phyloP scores from a whole-genome alignment of 2,888 invertebrate genomes.

The Lochmaea crataegi region DNA sequence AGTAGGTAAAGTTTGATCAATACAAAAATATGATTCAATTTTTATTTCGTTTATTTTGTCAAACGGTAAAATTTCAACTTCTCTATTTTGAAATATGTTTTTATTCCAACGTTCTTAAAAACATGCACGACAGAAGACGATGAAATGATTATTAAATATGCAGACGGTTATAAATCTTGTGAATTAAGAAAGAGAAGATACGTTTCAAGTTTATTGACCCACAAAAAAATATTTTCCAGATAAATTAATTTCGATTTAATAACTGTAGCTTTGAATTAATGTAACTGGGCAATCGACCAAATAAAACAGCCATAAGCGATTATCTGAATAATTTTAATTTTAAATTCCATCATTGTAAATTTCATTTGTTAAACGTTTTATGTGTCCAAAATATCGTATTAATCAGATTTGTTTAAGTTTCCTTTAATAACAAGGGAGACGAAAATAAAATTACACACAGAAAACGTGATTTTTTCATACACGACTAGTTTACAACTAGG shows the following conservation, averaged over 20 bases:
- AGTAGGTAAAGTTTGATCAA: no score
- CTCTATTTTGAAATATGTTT: background rate
- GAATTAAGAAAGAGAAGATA: background rate
- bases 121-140: background rate
- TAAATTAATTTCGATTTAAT: conserved; percentile 22
- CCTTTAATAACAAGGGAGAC: background rate
- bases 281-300: conserved; percentile 15
- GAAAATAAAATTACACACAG: background rate
- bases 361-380: conserved; percentile 15
- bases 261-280: conserved; percentile 15
- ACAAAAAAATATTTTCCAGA: conserved; percentile 18
- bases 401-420: conserved; percentile 1
- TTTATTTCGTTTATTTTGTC: no score
- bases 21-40: background rate
- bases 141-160: conserved; percentile 2
- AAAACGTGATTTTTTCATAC: background rate
- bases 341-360: conserved; percentile 3
- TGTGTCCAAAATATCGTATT: conserved; percentile 10
- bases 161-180: conserved; percentile 4
- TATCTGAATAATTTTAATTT: conserved; percentile 18
- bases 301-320: conserved; percentile 17
- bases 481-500: no score
- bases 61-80: background rate
- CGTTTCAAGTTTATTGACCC: conserved; percentile 5
- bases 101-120: background rate